Percentiles rank a stretch among this genome's conserved stretches.
Conservation (phyloP, 1,140 invertebrate genomes). For the Ooceraea biroi region DNA sequence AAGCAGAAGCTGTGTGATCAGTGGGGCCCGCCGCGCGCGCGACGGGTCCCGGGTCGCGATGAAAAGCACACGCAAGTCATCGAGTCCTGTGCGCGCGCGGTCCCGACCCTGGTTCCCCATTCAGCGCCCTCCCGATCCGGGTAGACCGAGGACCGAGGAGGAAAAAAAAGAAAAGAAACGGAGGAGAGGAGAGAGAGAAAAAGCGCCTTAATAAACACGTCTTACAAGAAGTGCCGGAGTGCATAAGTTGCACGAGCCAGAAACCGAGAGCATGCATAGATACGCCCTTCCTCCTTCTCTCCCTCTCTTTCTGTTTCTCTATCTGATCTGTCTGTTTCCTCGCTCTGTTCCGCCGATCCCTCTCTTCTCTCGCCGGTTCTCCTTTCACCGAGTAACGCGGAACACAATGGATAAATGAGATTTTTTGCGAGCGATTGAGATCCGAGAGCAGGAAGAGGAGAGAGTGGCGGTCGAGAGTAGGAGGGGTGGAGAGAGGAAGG, state of each 20-base stretch:
- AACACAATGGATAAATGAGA: conserved; percentile 85
- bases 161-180: neutral
- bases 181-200: conserved; percentile 38
- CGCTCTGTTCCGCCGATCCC: conserved; percentile 42
- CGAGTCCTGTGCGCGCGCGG: conserved; percentile 1
- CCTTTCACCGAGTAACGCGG: conserved; percentile 74
- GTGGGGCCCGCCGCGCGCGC: conserved; percentile 12
- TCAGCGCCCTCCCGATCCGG: conserved; percentile 52
- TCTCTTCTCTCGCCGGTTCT: conserved; percentile 58
- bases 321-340: conserved; percentile 46
- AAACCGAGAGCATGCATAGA: conserved; percentile 30
- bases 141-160: neutral
- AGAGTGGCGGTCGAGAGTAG: conserved; percentile 53
- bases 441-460: conserved; percentile 76
- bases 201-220: conserved; percentile 82
- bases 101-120: conserved; percentile 2
- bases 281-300: neutral
- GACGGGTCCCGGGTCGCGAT: conserved; percentile 19
- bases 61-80: conserved; percentile 57
- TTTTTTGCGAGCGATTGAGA: conserved; percentile 85
- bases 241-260: conserved; percentile 81
- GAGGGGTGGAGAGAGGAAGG: conserved; percentile 61
- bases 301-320: neutral
- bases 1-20: conserved; percentile 7
- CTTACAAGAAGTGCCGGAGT: conserved; percentile 74